phyloP scores from a whole-genome alignment of 1,140 invertebrate genomes.

The Drosophila oshimai region DNA sequence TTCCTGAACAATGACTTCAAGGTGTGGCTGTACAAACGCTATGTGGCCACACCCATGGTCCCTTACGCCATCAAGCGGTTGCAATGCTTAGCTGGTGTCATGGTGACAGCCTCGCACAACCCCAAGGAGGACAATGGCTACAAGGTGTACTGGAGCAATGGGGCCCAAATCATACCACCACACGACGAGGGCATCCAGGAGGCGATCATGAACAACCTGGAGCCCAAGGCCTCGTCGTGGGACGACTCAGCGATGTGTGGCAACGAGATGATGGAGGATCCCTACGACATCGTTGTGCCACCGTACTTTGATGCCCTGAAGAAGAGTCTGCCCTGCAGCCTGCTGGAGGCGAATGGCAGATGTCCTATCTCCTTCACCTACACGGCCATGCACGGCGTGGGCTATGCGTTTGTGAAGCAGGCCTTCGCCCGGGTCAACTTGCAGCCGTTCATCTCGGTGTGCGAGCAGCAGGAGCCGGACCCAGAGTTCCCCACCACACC shows the following conservation, averaged over 20 bases:
- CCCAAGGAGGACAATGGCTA: conserved; percentile 99
- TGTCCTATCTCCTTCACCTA: conserved; percentile 84
- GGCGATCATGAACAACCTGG: conserved; percentile 90
- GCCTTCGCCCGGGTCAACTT: conserved; percentile 91
- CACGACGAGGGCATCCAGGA: conserved; percentile 94
- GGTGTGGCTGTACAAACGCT: conserved; percentile 92
- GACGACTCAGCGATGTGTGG: conserved; percentile 24
- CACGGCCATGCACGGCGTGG: conserved; percentile 99
- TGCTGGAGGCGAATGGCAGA: conserved; percentile 19
- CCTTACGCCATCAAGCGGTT: conserved; percentile 90
- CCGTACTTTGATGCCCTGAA: conserved; percentile 34
- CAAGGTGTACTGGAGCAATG: conserved; percentile 98
- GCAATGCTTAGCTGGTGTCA: conserved; percentile 91
- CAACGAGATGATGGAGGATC: conserved; percentile 25
- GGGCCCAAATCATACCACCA: conserved; percentile 97
- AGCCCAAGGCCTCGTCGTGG: conserved; percentile 78
- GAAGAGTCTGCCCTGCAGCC: conserved; percentile 16
- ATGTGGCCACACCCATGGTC: conserved; percentile 97
- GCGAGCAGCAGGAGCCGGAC: conserved; percentile 93
- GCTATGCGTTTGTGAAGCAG: conserved; percentile 90
- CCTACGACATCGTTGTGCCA: conserved; percentile 42
- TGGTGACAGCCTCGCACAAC: conserved; percentile 99
- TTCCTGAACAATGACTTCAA: conserved; percentile 90
- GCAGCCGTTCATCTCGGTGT: conserved; percentile 90
- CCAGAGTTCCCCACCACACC: conserved; percentile 96